Percentiles rank a stretch among this genome's conserved stretches.
Evolutionary conservation across 2,113 vertebrate genomes (phyloP).

Genomic region (Callospermophilus lateralis): DNA sequence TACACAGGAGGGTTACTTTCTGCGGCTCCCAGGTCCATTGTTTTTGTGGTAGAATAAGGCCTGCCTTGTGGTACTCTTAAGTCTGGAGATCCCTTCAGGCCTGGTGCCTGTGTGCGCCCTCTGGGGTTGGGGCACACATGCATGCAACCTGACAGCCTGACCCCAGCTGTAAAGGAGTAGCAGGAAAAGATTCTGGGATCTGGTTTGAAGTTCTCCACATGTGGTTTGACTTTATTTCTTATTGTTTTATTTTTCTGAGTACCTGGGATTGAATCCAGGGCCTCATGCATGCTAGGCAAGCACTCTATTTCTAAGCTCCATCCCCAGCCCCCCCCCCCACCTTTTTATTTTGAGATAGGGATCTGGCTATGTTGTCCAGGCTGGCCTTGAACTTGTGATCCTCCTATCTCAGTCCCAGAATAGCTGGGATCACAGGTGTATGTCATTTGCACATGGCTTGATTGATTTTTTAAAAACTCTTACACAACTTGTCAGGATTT

Average conservation of each 20-base stretch:
- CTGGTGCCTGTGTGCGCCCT: neutral
- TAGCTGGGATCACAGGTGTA: neutral
- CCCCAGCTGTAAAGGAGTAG: neutral
- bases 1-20: neutral
- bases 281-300: neutral
- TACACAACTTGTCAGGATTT: conserved; percentile 53
- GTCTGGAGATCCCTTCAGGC: neutral
- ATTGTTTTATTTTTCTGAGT: neutral
- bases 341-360: neutral
- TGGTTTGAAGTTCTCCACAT: conserved; percentile 18
- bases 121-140: neutral
- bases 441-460: neutral
- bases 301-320: neutral
- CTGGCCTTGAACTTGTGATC: neutral
- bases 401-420: neutral
- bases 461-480: conserved; percentile 32
- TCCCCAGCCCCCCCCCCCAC: too few relatives aligned
- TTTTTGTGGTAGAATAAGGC: neutral
- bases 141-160: neutral
- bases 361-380: neutral
- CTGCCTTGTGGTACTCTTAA: neutral
- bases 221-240: conserved; percentile 14
- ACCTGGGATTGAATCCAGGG: neutral
- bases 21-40: neutral
- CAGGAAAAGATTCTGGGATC: neutral